These are phyloP conservation scores for Sterna hirundo DNA, from an alignment of 2,113 vertebrate species.

Conservation along the genomic window DNA sequence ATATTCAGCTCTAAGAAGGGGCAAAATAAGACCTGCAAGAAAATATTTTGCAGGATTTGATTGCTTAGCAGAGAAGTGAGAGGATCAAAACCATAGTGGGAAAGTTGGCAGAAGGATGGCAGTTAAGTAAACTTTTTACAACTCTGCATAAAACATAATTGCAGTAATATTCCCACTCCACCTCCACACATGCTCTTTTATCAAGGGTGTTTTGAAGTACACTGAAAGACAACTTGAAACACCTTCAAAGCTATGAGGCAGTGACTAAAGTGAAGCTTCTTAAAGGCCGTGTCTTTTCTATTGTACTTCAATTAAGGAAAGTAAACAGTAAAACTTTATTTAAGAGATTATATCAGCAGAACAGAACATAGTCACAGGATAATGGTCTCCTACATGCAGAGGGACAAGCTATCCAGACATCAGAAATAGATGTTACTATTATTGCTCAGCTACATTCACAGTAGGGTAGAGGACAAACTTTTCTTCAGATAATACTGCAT, in stretches of 20 bases:
- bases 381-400: constrained; percentile 17
- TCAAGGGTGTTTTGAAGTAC: constrained; percentile 48
- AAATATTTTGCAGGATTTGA: neutral
- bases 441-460: neutral
- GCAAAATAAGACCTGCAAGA: neutral
- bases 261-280: constrained; percentile 28
- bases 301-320: constrained; percentile 54
- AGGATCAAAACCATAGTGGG: neutral
- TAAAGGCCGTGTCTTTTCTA: constrained; percentile 7
- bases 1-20: neutral
- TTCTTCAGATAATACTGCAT: neutral
- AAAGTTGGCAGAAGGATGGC: neutral
- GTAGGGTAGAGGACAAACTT: constrained; percentile 16
- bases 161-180: neutral
- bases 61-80: neutral
- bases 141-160: neutral
- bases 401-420: constrained; percentile 11
- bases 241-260: constrained; percentile 40
- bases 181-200: neutral
- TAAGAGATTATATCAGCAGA: constrained; percentile 51
- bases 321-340: constrained; percentile 62
- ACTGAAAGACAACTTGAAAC: constrained; percentile 51
- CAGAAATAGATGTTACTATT: neutral
- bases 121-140: constrained; percentile 3
- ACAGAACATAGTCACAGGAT: constrained; percentile 1